Percentiles rank a stretch among this genome's conserved stretches.
Evolutionary conservation across 2,113 vertebrate species (phyloP).

Genomic region (Crotophaga sulcirostris): DNA sequence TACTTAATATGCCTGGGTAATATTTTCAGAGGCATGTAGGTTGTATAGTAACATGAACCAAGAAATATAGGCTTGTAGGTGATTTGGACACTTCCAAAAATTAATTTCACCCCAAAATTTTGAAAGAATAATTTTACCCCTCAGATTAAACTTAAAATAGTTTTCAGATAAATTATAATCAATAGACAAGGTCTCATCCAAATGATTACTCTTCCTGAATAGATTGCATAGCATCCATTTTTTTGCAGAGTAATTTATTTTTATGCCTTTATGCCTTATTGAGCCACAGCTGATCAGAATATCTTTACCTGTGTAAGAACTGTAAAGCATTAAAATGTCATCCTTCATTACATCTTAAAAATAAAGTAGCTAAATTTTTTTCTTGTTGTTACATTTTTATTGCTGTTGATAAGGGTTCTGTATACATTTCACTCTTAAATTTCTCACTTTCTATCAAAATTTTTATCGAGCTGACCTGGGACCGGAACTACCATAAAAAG

Average conservation of each 20-base stretch:
- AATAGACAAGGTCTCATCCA: not conserved
- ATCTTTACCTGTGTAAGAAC: constrained; percentile 4
- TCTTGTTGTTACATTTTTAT: not conserved
- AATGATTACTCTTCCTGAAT: not conserved
- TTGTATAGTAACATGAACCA: not conserved
- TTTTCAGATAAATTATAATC: not conserved
- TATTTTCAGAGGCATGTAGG: not conserved
- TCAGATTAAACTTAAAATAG: constrained; percentile 3
- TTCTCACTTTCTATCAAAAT: not conserved
- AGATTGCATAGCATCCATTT: not conserved
- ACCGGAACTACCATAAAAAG: not conserved
- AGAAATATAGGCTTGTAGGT: not conserved
- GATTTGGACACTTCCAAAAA: not conserved
- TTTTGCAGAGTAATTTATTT: not conserved
- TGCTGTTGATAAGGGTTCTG: not conserved
- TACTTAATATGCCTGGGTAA: not conserved
- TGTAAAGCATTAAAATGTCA: not conserved
- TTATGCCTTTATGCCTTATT: not conserved
- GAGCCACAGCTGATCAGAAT: not conserved
- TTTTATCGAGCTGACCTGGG: not conserved
- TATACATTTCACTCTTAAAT: not conserved
- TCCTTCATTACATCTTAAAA: not conserved
- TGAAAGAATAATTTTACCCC: not conserved
- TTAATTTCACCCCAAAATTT: not conserved
- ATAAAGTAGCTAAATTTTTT: not conserved